Evolutionary conservation across 2,113 vertebrate genomes (phyloP).

Genomic region (Peromyscus maniculatus): DNA sequence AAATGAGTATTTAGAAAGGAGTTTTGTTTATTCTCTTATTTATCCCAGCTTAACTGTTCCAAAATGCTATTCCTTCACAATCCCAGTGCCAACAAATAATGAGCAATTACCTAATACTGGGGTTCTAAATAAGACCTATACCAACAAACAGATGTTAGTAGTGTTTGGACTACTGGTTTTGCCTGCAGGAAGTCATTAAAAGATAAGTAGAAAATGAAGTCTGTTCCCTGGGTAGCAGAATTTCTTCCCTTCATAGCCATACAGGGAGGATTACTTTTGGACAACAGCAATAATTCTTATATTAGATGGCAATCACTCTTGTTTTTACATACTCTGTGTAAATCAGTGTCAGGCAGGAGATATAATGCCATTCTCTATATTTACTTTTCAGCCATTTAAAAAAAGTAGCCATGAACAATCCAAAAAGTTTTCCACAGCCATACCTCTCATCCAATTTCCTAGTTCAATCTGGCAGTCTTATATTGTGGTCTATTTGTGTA

Average conservation of each 20-base stretch:
- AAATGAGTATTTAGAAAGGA: slow-evolving; percentile 43
- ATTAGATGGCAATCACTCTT: neutral
- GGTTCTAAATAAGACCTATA: slow-evolving; percentile 66
- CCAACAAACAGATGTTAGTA: slow-evolving; percentile 60
- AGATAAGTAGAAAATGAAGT: slow-evolving; percentile 70
- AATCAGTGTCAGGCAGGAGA: neutral
- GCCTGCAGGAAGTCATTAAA: slow-evolving; percentile 76
- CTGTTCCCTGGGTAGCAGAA: slow-evolving; percentile 65
- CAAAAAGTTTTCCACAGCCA: neutral
- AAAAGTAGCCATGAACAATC: slow-evolving; percentile 28
- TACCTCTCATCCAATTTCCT: neutral
- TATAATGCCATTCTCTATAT: neutral
- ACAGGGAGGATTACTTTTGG: slow-evolving; percentile 33
- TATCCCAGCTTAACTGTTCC: slow-evolving; percentile 63
- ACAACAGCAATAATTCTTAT: slow-evolving; percentile 1
- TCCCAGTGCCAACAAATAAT: slow-evolving; percentile 62
- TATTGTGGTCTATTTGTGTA: neutral
- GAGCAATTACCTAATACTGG: slow-evolving; percentile 65
- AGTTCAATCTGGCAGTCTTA: neutral
- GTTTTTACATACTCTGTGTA: neutral
- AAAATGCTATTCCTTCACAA: slow-evolving; percentile 28
- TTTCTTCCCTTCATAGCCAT: neutral
- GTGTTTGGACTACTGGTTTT: slow-evolving; percentile 60
- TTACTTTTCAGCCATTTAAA: slow-evolving; percentile 41
- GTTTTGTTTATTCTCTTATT: slow-evolving; percentile 68